Evolutionary conservation across 2,113 vertebrate species (phyloP).

Genomic region (Ginglymostoma cirratum): DNA sequence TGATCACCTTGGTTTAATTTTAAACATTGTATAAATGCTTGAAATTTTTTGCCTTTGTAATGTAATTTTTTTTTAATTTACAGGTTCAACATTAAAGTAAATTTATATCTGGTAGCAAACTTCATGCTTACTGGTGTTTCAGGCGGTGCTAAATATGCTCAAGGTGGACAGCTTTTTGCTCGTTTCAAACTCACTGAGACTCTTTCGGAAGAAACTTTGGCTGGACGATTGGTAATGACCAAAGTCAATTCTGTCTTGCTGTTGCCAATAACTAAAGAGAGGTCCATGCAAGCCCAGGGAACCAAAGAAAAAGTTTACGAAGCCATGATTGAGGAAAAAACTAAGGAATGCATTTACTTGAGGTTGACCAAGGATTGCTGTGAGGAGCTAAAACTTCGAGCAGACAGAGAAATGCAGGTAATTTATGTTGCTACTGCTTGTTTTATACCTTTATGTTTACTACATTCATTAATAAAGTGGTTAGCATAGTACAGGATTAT

Average conservation of each 20-base stretch:
- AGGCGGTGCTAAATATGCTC: conserved; percentile 94
- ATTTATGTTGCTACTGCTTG: neutral
- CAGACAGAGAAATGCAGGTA: conserved; percentile 91
- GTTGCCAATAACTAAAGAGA: conserved; percentile 80
- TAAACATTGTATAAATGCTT: neutral
- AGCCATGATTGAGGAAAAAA: conserved; percentile 96
- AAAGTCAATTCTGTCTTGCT: conserved; percentile 96
- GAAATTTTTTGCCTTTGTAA: neutral
- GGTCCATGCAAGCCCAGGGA: conserved; percentile 70
- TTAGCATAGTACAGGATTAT: neutral
- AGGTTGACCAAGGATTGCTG: conserved; percentile 94
- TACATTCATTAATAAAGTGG: neutral
- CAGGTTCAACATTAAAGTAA: conserved; percentile 98
- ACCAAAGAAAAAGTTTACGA: conserved; percentile 96
- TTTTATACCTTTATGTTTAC: neutral
- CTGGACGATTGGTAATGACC: conserved; percentile 95
- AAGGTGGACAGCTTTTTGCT: conserved; percentile 92
- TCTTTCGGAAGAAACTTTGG: conserved; percentile 95
- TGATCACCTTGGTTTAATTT: neutral
- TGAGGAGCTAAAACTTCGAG: conserved; percentile 77
- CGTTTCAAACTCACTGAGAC: conserved; percentile 97
- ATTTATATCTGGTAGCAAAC: conserved; percentile 91
- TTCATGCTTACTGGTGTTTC: conserved; percentile 98
- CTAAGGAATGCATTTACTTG: conserved; percentile 98
- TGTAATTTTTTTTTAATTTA: conserved; percentile 35